These are phyloP conservation scores for Psophia crepitans DNA, from an alignment of 2,113 vertebrate genomes.

Conservation along the genomic window DNA sequence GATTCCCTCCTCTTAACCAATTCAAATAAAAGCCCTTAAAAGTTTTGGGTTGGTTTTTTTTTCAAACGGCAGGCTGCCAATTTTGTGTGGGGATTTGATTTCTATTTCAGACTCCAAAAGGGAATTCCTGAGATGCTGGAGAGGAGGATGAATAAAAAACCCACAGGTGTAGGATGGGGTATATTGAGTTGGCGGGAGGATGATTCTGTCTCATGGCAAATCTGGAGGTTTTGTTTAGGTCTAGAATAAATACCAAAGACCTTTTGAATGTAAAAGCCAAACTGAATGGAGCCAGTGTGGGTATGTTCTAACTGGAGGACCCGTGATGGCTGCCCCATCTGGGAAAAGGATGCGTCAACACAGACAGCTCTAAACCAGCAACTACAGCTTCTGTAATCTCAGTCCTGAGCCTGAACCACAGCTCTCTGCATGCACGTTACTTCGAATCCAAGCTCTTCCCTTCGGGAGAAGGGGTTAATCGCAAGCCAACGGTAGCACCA, in stretches of 20 bases:
- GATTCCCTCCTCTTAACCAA: not conserved
- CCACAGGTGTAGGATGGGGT: not conserved
- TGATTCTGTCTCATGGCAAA: not conserved
- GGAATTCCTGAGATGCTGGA: conserved; percentile 5
- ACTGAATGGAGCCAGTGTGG: not conserved
- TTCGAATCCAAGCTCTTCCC: not conserved
- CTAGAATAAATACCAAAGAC: not conserved
- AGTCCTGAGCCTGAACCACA: not conserved
- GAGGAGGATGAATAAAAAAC: conserved; percentile 1
- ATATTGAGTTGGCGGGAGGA: not conserved
- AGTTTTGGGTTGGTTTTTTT: too few species aligned
- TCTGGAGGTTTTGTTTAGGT: not conserved
- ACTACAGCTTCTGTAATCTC: not conserved
- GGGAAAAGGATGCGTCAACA: not conserved
- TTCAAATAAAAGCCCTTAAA: not conserved
- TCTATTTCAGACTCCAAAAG: conserved; percentile 4
- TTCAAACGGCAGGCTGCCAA: conserved; percentile 1
- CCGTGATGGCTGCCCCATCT: not conserved
- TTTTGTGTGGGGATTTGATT: not conserved
- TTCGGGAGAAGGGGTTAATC: not conserved
- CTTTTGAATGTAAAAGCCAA: not conserved
- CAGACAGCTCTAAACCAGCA: not conserved
- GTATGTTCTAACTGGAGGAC: not conserved
- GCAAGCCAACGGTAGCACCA: not conserved
- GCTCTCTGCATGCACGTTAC: not conserved